Conservation (phyloP, 2,113 vertebrate species). For the Puntigrus tetrazona region DNA sequence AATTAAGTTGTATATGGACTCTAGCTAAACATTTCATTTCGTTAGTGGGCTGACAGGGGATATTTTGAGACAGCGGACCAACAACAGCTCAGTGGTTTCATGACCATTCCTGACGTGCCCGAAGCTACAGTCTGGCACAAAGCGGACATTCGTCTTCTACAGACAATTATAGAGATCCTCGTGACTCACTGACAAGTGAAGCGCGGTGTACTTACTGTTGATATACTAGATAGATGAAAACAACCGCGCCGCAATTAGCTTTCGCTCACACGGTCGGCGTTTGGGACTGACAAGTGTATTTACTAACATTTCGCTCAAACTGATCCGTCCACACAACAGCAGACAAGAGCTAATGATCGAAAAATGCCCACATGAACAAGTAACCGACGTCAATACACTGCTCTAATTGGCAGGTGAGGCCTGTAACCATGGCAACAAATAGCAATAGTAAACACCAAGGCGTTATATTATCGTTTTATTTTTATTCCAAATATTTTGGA, state of each 20-base stretch:
- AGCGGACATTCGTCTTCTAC: constrained; percentile 17
- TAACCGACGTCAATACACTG: not conserved
- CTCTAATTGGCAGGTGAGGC: not conserved
- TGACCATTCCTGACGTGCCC: constrained; percentile 17
- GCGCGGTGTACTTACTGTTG: not conserved
- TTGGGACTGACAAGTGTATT: not conserved
- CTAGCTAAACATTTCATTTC: not conserved
- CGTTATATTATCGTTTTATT: not conserved
- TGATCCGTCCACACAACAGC: not conserved
- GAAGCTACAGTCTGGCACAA: constrained; percentile 30
- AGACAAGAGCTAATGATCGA: not conserved
- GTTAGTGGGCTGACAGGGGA: not conserved
- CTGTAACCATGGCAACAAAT: not conserved
- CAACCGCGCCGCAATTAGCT: not conserved
- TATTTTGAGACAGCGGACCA: constrained; percentile 13
- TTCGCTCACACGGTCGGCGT: not conserved
- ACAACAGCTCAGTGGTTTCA: constrained; percentile 12
- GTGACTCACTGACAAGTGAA: constrained; percentile 11
- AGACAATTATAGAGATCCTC: constrained; percentile 22
- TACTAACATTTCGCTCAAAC: not conserved
- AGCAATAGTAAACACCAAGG: not conserved
- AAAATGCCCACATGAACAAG: not conserved
- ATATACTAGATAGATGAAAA: constrained; percentile 9
- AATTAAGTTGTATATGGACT: not conserved
- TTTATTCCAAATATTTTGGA: not conserved